Base-by-base conservation (phyloP, 1,140 invertebrate genomes). In the Psix sp. region DNA sequence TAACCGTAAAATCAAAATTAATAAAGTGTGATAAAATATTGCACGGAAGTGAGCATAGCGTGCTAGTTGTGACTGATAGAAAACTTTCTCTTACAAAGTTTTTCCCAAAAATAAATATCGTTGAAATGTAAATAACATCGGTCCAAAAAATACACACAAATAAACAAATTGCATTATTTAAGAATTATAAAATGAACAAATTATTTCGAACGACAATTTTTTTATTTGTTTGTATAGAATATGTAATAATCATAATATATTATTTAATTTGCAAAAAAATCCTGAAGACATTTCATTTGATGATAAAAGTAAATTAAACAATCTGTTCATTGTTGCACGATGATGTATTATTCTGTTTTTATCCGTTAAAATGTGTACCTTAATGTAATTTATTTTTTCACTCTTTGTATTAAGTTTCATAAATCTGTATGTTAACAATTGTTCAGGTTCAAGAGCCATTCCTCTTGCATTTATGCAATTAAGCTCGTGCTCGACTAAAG, bases 41-140 rank as follows among this genome's bases (percentile, higher is more conserved):
- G 46, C n/a, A 38, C 33, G 11, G 16, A 39, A 6, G 2, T 33
- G n/a, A 5, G 0, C 14, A 43, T n/a, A 18, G 3, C 16, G n/a
- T 17, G 4, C 7, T 33, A 46, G 7, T 3, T 17, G 15, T 15
- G 46, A 13, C 11, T 24, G 33, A 21, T 36, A 20, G 29, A 5
- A 38, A 52, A 26, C 38, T 54, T 54, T 54, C 31, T 54, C 29
- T 51, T 29, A 31, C n/a, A 54, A 54, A 29, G 49, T 40, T 54
- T 29, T 29, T n/a, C 18, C 18, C 21, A 3, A 24, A 31, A 29
- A 16, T 38, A 40, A 54, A 11, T 24, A 15, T 52, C 48, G 20
- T 26, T 13, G 7, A 39, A 11, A 40, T 54, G 49, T 54, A 54
- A 40, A 54, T 54, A 54, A 2, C 24, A 38, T 24, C 13, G 14